Evolutionary conservation across 2,888 invertebrate species (phyloP), one percentile per base, ranked within the genome.

Genomic region (Pammene aurita): DNA sequence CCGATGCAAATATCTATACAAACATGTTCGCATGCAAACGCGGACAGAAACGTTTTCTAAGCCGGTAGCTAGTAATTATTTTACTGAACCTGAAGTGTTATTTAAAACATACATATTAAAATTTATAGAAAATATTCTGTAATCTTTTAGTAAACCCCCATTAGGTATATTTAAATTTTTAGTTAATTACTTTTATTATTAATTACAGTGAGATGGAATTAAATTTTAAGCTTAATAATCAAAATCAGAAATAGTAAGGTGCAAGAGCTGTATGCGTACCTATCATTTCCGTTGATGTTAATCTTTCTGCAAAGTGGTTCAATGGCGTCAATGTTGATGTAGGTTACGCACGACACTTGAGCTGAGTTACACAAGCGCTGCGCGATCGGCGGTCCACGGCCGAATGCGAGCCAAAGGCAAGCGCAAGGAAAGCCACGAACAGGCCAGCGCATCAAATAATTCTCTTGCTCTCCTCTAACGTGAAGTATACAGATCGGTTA

Each of bases 261-360:
- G 16, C 62, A 16, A 10, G 35, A 44, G 42, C n/a, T 58, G 73
- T 74, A 72, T 73, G 77, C 92, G 92, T 80, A 92, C 92, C 91
- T 84, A 92, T 92, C 92, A 92, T 92, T 77, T 82, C 86, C 76
- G 81, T 80, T 83, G 84, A 84, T 84, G 80, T 80, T 81, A 76
- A 78, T 74, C 76, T 80, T 74, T 76, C 77, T 76, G 77, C 79
- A 78, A 75, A 77, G 78, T 77, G 83, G 87, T 83, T 80, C 88
- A 92, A 92, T 88, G 84, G 83, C 82, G 87, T 86, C 82, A 84
- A 83, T 92, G 92, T 92, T 92, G 92, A 82, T 83, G 91, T 92
- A 92, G 92, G 92, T 92, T 92, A 85, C 84, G 90, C 80, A 84
- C 82, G 80, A 81, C 77, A 77, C 78, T 76, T 77, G 72, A 72